phyloP scores from a whole-genome alignment of 2,113 vertebrate genomes.

The Octodon degus region DNA sequence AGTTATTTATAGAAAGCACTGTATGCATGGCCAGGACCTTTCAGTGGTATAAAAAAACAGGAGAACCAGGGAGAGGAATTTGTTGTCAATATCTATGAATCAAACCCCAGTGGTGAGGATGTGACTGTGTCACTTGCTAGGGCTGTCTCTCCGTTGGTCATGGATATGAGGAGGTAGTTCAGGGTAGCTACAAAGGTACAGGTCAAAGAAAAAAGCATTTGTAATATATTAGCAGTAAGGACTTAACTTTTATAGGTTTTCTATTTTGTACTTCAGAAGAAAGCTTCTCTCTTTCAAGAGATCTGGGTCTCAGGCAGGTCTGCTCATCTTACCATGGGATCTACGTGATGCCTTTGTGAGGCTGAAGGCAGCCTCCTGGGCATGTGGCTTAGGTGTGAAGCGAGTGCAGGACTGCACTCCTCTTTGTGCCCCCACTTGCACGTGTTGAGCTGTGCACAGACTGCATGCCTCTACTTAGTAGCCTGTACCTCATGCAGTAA shows the following conservation, averaged over 20 bases:
- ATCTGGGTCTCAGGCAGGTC: not conserved
- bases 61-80: not conserved
- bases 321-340: not conserved
- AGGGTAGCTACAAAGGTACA: not conserved
- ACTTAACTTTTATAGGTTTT: not conserved
- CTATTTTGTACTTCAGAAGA: not conserved
- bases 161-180: not conserved
- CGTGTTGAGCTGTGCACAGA: not conserved
- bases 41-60: constrained; percentile 15
- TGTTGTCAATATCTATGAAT: not conserved
- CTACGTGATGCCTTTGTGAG: not conserved
- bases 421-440: no score
- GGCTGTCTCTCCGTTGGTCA: not conserved
- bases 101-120: not conserved
- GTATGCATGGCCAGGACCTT: not conserved
- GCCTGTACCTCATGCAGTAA: not conserved
- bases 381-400: no score
- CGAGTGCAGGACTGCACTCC: not conserved
- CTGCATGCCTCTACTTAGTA: not conserved
- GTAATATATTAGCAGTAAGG: not conserved
- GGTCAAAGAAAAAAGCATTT: not conserved
- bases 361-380: not conserved
- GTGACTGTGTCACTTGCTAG: no score
- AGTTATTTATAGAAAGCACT: constrained; percentile 69
- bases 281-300: not conserved